Evolutionary conservation across 1,140 invertebrate genomes (phyloP).

Genomic region (Cydia splendana): DNA sequence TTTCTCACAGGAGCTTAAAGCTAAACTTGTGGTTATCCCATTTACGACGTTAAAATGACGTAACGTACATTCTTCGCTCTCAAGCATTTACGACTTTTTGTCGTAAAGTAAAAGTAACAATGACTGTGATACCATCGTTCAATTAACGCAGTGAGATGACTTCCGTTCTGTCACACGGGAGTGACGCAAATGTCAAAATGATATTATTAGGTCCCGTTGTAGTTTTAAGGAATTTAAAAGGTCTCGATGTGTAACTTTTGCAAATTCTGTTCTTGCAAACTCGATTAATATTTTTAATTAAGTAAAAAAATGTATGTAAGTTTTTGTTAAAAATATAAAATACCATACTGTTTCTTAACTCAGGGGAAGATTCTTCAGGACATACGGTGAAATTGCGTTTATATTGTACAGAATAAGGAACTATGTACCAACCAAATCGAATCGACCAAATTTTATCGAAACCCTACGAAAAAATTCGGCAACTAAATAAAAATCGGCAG

Average conservation of each 20-base stretch:
- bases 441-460: too few species aligned
- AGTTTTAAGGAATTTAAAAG: too few species aligned
- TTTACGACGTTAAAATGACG: neutral
- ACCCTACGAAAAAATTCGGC: too few species aligned
- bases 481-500: too few species aligned
- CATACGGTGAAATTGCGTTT: too few species aligned
- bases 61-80: neutral
- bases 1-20: constrained; percentile 9
- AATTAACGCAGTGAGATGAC: constrained; percentile 64
- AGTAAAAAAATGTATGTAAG: too few species aligned
- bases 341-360: too few species aligned
- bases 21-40: neutral
- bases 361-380: too few species aligned
- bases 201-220: constrained; percentile 45
- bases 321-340: too few species aligned
- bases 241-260: too few species aligned
- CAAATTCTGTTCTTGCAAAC: neutral
- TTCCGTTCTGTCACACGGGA: constrained; percentile 39
- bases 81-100: neutral
- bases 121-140: constrained; percentile 67
- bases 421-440: too few species aligned
- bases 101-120: constrained; percentile 45
- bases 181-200: constrained; percentile 65
- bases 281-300: neutral
- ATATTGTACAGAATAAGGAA: too few species aligned